Conservation (phyloP, 2,888 invertebrate species). For the Hemicrepidius hirtus region DNA sequence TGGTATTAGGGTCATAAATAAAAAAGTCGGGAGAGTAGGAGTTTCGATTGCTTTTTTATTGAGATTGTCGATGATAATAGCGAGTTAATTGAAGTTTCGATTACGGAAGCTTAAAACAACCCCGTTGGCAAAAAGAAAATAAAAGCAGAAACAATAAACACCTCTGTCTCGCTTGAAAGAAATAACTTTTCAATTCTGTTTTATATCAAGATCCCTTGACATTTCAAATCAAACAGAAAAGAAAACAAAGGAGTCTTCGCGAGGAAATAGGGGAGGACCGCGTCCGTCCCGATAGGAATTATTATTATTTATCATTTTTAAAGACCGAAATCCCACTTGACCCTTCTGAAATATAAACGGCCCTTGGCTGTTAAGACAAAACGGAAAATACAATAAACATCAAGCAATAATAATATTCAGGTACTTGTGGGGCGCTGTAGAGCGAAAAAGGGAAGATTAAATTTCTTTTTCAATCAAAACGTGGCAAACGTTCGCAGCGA, state of each 20-base stretch:
- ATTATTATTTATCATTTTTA: constrained; percentile 34
- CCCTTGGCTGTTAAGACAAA: constrained; percentile 1
- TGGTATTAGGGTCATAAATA: too few species aligned
- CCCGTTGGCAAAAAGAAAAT: neutral
- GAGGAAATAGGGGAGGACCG: neutral
- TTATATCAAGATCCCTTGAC: constrained; percentile 20
- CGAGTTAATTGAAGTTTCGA: constrained; percentile 15
- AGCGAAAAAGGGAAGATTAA: constrained; percentile 48
- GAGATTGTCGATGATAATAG: constrained; percentile 1
- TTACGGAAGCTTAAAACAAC: constrained; percentile 2
- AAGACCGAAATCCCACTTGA: constrained; percentile 22
- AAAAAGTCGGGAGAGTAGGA: too few species aligned
- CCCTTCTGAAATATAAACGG: constrained; percentile 1
- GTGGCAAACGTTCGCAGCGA: constrained; percentile 50
- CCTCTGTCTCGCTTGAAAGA: neutral
- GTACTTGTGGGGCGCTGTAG: constrained; percentile 36
- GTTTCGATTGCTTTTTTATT: too few species aligned
- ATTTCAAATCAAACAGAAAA: constrained; percentile 25
- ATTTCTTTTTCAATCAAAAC: constrained; percentile 54
- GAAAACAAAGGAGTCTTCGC: constrained; percentile 13
- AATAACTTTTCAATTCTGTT: constrained; percentile 29
- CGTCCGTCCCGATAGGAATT: neutral
- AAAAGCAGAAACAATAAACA: constrained; percentile 14
- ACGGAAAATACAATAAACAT: constrained; percentile 31
- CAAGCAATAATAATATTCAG: constrained; percentile 38